phyloP scores from a whole-genome alignment of 2,888 invertebrate genomes.

The Drosophila atroscutellata region DNA sequence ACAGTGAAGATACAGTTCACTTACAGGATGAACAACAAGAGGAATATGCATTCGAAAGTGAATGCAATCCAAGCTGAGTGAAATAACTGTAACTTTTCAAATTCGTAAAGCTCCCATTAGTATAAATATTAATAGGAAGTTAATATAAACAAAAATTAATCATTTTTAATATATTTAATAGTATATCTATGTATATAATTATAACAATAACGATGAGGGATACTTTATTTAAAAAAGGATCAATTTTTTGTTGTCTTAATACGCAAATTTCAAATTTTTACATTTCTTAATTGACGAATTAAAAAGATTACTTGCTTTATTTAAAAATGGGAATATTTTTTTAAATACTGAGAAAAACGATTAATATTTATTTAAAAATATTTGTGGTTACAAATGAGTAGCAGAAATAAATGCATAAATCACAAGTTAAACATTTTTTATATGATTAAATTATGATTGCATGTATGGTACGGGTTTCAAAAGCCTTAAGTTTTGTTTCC shows the following conservation, averaged over 20 bases:
- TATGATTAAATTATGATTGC: not conserved
- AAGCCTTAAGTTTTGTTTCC: not conserved
- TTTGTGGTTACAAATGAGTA: not conserved
- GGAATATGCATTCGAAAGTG: conserved; percentile 23
- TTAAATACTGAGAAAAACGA: no score
- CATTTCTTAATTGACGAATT: no score
- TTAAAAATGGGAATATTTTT: no score
- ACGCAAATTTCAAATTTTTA: no score
- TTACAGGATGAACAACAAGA: not conserved
- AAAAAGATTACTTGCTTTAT: no score
- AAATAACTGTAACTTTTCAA: not conserved
- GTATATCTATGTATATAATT: no score
- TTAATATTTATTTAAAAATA: not conserved
- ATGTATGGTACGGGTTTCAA: not conserved
- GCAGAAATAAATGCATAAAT: not conserved
- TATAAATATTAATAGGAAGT: not conserved
- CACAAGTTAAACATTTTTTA: not conserved
- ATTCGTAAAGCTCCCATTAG: not conserved
- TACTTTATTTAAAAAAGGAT: not conserved
- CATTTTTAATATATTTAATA: not conserved
- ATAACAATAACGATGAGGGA: not conserved
- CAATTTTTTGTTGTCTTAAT: no score
- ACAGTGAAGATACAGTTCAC: no score
- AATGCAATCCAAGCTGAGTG: conserved; percentile 13
- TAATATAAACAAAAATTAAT: not conserved